Conservation (phyloP, 2,888 invertebrate genomes). For the Morpho achilles region DNA sequence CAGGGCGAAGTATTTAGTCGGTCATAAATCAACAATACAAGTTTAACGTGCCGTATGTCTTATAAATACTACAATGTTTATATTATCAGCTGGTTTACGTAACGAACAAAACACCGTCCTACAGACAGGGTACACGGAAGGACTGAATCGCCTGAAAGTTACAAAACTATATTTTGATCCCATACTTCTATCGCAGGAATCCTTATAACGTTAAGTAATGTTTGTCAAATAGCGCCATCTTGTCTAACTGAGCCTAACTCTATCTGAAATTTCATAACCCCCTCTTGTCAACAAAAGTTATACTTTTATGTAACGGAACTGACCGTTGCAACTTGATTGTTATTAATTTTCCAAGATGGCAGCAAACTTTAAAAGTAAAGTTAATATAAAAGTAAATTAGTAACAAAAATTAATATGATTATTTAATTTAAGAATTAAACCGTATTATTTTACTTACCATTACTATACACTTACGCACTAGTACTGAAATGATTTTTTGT, state of each 20-base stretch:
- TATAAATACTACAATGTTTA: conserved; percentile 43
- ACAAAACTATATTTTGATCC: conserved; percentile 30
- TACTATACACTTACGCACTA: too few species aligned
- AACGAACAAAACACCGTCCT: conserved; percentile 68
- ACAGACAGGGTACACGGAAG: conserved; percentile 59
- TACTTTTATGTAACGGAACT: too few species aligned
- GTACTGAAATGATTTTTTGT: too few species aligned
- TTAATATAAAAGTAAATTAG: too few species aligned
- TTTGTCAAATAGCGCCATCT: conserved; percentile 2
- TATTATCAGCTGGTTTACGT: conserved; percentile 62
- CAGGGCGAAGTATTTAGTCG: background rate
- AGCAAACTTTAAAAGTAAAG: too few species aligned
- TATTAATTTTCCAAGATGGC: too few species aligned
- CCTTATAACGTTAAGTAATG: conserved; percentile 7
- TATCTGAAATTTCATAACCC: background rate
- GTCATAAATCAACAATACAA: background rate
- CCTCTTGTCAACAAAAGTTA: too few species aligned
- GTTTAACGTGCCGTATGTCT: background rate
- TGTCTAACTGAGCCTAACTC: too few species aligned
- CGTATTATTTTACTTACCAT: too few species aligned
- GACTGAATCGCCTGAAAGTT: conserved; percentile 66
- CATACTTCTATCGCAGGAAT: conserved; percentile 7
- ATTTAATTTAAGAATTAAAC: too few species aligned
- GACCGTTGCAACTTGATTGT: too few species aligned
- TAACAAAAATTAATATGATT: too few species aligned